phyloP scores from a whole-genome alignment of 2,888 invertebrate species.

The Macropis europaea region DNA sequence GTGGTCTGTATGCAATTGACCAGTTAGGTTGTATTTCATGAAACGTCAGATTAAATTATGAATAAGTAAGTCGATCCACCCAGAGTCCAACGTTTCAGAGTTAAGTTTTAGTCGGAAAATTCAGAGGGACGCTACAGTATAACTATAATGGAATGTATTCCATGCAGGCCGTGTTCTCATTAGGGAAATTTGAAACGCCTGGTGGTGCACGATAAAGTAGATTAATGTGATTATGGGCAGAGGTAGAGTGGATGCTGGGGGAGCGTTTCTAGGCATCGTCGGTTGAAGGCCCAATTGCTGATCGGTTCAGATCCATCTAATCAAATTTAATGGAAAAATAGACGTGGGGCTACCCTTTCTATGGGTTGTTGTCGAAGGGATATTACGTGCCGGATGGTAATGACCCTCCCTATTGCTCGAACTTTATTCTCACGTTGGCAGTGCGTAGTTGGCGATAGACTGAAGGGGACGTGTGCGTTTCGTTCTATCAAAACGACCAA shows the following conservation, averaged over 20 bases:
- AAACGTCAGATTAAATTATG: too few relatives aligned
- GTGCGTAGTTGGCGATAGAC: conserved; percentile 55
- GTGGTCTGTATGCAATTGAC: neutral
- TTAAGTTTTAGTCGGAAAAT: too few relatives aligned
- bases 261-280: conserved; percentile 26
- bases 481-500: conserved; percentile 17
- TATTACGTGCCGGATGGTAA: conserved; percentile 65
- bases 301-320: conserved; percentile 56
- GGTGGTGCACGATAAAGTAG: conserved; percentile 1
- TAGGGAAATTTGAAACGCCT: too few relatives aligned
- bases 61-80: too few relatives aligned
- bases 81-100: too few relatives aligned
- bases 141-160: too few relatives aligned
- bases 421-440: conserved; percentile 53
- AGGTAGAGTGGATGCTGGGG: conserved; percentile 12
- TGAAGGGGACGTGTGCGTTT: conserved; percentile 42
- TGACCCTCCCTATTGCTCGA: conserved; percentile 57
- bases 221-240: conserved; percentile 22
- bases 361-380: conserved; percentile 53
- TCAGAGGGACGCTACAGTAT: too few relatives aligned
- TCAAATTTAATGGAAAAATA: conserved; percentile 70
- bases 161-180: too few relatives aligned
- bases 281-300: conserved; percentile 23
- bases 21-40: too few relatives aligned
- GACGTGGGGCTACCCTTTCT: conserved; percentile 56